Conservation (phyloP, 2,113 vertebrate genomes). For the Lophotis ruficrista region DNA sequence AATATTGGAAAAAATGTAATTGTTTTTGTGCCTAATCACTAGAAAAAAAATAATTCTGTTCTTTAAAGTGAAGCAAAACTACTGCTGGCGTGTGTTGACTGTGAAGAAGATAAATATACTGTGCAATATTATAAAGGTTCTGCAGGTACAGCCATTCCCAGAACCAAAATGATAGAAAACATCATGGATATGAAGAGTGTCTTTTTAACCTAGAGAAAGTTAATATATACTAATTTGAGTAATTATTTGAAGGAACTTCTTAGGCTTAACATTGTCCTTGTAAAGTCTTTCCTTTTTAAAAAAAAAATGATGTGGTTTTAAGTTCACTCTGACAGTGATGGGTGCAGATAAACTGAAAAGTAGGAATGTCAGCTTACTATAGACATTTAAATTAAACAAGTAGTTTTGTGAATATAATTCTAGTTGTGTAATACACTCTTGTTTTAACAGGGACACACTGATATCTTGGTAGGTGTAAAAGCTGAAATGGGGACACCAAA, state of each 20-base stretch:
- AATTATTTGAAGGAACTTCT: background rate
- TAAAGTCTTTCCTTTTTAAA: background rate
- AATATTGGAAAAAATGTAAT: background rate
- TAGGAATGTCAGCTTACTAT: background rate
- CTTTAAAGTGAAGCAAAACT: background rate
- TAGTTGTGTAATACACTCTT: background rate
- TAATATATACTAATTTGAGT: background rate
- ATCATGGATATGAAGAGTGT: background rate
- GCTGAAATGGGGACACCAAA: constrained; percentile 93
- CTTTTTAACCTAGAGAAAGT: background rate
- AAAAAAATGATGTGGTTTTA: background rate
- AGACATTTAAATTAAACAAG: background rate
- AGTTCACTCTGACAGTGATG: background rate
- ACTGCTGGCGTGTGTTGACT: background rate
- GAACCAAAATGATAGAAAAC: background rate
- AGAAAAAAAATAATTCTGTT: background rate
- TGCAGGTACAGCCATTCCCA: background rate
- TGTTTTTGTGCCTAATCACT: background rate
- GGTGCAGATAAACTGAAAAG: background rate
- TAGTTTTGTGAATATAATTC: background rate
- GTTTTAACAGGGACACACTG: constrained; percentile 88
- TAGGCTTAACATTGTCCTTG: background rate
- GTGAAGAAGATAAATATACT: background rate
- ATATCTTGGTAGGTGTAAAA: constrained; percentile 93
- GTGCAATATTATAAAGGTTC: background rate